A percentile compares a stretch with the other conserved stretches of the same genome.
Evolutionary conservation across 2,797 vertebrate genomes (phyloP).

Genomic region (Eulemur mongoz): DNA sequence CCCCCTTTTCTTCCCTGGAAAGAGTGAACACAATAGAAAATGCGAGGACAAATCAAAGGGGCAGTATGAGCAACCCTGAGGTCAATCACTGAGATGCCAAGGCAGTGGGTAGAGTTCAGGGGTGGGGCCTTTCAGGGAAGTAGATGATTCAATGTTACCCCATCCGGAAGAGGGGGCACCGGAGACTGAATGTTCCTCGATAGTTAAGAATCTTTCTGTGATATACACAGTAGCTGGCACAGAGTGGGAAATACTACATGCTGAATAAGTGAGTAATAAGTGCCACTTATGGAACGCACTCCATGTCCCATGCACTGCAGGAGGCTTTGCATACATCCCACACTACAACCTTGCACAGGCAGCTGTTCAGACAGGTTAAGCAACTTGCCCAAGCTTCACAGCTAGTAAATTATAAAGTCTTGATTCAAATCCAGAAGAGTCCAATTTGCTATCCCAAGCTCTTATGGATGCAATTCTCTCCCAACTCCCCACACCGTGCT

Average conservation of each 20-base stretch:
- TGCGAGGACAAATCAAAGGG: background rate
- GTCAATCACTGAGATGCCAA: background rate
- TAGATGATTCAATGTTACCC: background rate
- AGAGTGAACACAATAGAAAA: conserved; percentile 20
- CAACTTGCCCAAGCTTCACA: background rate
- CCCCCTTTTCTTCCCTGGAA: background rate
- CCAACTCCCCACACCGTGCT: background rate
- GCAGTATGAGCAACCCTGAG: background rate
- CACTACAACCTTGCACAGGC: background rate
- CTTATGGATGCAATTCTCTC: background rate
- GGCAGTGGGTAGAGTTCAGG: background rate
- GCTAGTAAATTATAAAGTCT: background rate
- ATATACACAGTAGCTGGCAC: background rate
- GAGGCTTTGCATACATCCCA: background rate
- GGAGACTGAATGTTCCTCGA: background rate
- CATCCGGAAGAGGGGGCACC: background rate
- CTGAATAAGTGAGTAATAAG: background rate
- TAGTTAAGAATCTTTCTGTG: background rate
- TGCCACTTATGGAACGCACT: background rate
- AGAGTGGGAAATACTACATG: background rate
- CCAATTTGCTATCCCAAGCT: background rate
- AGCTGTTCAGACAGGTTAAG: background rate
- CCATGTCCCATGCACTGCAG: background rate
- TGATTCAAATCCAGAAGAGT: background rate
- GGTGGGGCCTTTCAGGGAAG: background rate